Evolutionary conservation across 2,888 invertebrate species (phyloP).

Genomic region (Erebia aethiops): DNA sequence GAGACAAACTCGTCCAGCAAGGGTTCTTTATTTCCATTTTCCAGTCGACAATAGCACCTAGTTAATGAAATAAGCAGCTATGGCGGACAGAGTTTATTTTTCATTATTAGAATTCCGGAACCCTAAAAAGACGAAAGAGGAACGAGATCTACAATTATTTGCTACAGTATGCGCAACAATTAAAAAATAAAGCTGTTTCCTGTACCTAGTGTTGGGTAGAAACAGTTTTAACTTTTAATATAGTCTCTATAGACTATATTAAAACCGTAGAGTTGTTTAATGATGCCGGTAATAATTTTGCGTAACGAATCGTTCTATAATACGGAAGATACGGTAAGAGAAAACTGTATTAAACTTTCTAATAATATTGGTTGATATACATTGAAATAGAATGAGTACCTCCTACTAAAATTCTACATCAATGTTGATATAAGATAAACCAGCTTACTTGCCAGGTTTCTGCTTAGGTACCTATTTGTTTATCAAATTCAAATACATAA

Average conservation of each 20-base stretch:
- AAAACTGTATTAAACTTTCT: slow-evolving; percentile 5
- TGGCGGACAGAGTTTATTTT: too few relatives aligned
- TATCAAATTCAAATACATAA: background rate
- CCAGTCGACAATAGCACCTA: too few relatives aligned
- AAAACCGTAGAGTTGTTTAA: background rate
- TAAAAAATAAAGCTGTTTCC: background rate
- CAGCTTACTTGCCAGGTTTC: background rate
- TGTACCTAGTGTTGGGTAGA: background rate
- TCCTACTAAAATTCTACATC: too few relatives aligned
- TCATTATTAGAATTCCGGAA: background rate
- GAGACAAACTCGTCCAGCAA: too few relatives aligned
- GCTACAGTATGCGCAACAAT: background rate
- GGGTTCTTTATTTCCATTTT: too few relatives aligned
- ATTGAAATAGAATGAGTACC: too few relatives aligned
- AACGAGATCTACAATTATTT: background rate
- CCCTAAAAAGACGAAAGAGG: background rate
- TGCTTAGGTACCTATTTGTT: background rate
- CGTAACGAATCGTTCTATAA: background rate
- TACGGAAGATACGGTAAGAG: background rate
- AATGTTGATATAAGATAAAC: background rate
- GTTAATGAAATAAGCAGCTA: too few relatives aligned
- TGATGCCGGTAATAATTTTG: background rate
- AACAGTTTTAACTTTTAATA: too few relatives aligned
- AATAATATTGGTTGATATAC: background rate
- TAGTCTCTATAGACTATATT: too few relatives aligned